Conservation (phyloP, 1,140 invertebrate species). For the Eciton burchellii region DNA sequence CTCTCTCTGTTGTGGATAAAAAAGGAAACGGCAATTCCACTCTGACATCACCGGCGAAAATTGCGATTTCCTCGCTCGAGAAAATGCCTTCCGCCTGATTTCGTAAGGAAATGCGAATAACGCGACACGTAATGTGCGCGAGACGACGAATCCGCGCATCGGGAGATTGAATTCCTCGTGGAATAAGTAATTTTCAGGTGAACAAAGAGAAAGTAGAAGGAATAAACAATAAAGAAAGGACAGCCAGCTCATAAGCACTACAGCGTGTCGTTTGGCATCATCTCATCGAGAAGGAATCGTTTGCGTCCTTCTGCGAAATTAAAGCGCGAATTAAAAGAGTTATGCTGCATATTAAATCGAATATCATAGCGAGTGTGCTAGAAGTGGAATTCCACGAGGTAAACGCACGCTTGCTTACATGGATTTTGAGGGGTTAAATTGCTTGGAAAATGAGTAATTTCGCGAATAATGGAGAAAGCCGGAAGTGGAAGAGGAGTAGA, state of each 20-base stretch:
- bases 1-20: not conserved
- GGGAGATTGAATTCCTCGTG: constrained; percentile 40
- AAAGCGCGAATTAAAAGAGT: constrained; percentile 50
- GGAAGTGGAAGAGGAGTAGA: constrained; percentile 13
- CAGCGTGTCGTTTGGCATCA: not conserved
- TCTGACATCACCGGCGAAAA: constrained; percentile 13
- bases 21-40: constrained; percentile 24
- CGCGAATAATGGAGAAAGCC: constrained; percentile 46
- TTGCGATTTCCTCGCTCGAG: constrained; percentile 34
- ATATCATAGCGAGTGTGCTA: constrained; percentile 14
- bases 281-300: no score
- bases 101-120: constrained; percentile 20
- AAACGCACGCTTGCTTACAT: not conserved
- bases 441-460: constrained; percentile 58
- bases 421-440: constrained; percentile 56
- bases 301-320: no score
- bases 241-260: constrained; percentile 24
- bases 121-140: not conserved
- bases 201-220: constrained; percentile 9
- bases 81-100: constrained; percentile 40
- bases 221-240: not conserved
- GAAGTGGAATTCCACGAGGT: constrained; percentile 28
- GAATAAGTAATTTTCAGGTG: constrained; percentile 36
- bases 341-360: constrained; percentile 49
- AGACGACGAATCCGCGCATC: constrained; percentile 38